A percentile compares a stretch with the other conserved stretches of the same genome.
Evolutionary conservation across 2,113 vertebrate genomes (phyloP).

Genomic region (Myocastor coypus): DNA sequence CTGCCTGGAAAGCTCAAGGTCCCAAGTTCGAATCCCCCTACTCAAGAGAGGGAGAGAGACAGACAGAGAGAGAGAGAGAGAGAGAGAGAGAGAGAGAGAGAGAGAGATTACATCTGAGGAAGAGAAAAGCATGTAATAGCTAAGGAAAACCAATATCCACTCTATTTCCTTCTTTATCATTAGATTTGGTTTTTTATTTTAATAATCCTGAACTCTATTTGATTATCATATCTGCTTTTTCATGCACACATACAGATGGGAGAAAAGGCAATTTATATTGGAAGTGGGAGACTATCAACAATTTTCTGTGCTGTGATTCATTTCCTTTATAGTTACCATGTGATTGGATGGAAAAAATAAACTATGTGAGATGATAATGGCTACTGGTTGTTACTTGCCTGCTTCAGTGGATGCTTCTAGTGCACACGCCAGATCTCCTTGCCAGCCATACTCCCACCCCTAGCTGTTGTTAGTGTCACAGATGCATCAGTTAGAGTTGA

Average conservation of each 20-base stretch:
- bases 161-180: background rate
- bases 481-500: background rate
- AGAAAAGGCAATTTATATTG: constrained; percentile 31
- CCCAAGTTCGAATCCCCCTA: no score
- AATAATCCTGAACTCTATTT: constrained; percentile 22
- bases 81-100: no score
- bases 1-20: no score
- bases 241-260: background rate
- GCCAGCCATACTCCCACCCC: background rate
- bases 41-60: no score
- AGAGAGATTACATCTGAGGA: background rate
- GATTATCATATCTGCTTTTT: background rate
- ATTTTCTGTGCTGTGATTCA: constrained; percentile 7
- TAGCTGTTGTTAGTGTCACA: background rate
- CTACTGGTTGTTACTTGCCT: background rate
- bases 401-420: background rate
- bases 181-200: constrained; percentile 24
- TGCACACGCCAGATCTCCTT: background rate
- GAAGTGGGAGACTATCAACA: background rate
- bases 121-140: background rate
- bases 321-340: background rate
- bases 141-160: background rate
- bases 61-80: no score
- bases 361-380: background rate
- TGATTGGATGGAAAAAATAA: background rate